Conservation (phyloP, 1,140 invertebrate genomes). For the Pollicipes pollicipes region DNA sequence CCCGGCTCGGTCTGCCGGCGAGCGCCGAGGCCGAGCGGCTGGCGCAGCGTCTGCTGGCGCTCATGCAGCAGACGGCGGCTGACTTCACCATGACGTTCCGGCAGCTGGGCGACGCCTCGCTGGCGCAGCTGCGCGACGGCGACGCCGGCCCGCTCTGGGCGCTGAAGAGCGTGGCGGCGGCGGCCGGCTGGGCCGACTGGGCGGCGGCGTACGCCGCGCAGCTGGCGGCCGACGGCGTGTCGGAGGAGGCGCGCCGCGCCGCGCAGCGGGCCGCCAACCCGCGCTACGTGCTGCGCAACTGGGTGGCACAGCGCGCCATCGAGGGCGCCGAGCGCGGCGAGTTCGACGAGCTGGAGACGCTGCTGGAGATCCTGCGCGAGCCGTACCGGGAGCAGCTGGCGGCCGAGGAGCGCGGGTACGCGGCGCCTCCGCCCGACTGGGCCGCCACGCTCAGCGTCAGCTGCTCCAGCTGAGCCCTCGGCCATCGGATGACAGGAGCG, state of each 20-base stretch:
- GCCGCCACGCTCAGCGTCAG: slow-evolving; percentile 34
- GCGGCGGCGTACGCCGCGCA: slow-evolving; percentile 20
- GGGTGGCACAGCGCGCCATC: slow-evolving; percentile 45
- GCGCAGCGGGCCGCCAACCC: slow-evolving; percentile 39
- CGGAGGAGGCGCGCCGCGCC: slow-evolving; percentile 30
- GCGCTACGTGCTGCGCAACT: slow-evolving; percentile 42
- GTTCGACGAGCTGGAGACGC: slow-evolving; percentile 34
- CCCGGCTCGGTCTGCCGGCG: slow-evolving; percentile 29
- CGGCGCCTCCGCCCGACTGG: slow-evolving; percentile 34
- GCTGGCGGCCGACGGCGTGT: slow-evolving; percentile 21
- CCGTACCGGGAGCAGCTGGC: slow-evolving; percentile 34
- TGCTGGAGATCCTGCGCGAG: slow-evolving; percentile 35
- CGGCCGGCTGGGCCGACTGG: slow-evolving; percentile 29
- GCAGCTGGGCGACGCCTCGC: slow-evolving; percentile 34
- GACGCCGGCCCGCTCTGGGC: slow-evolving; percentile 28
- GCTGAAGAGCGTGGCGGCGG: slow-evolving; percentile 28
- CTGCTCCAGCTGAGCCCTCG: slow-evolving; percentile 31
- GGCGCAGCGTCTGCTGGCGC: slow-evolving; percentile 35
- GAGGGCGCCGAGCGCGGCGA: slow-evolving; percentile 40
- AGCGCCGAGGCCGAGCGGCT: slow-evolving; percentile 27
- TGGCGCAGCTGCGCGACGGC: slow-evolving; percentile 26
- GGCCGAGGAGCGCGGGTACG: slow-evolving; percentile 35
- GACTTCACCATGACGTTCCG: slow-evolving; percentile 45
- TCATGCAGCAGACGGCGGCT: slow-evolving; percentile 40
- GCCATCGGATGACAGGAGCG: too few species aligned